Percentiles rank a stretch among this genome's conserved stretches.
Conservation (phyloP, 2,797 vertebrate genomes). For the Falco naumanni region DNA sequence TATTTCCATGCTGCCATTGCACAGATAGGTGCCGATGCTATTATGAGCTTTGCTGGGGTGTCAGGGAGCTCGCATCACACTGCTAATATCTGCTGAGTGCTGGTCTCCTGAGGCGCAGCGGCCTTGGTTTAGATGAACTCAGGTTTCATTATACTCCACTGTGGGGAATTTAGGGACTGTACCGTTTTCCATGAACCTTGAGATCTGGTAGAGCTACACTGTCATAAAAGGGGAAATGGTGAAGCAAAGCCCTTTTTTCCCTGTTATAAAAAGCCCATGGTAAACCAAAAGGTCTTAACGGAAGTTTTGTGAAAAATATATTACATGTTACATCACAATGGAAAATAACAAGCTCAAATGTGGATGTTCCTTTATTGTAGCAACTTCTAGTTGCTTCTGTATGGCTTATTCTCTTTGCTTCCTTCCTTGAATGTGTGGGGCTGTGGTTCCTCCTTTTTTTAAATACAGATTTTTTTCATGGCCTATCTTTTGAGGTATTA, state of each 20-base stretch:
- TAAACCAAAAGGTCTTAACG: neutral
- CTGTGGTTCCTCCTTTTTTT: neutral
- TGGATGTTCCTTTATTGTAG: neutral
- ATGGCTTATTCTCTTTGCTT: neutral
- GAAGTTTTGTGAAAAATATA: neutral
- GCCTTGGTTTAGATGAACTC: neutral
- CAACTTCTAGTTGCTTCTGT: neutral
- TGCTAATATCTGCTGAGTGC: neutral
- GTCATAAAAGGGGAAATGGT: neutral
- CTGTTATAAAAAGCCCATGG: rapidly evolving
- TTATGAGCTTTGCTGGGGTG: neutral
- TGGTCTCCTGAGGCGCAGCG: neutral
- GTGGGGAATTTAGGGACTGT: neutral
- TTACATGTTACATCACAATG: neutral
- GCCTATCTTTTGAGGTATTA: neutral
- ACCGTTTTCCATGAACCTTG: neutral
- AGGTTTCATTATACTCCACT: neutral
- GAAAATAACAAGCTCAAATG: neutral
- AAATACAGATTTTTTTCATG: neutral
- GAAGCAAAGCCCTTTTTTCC: neutral
- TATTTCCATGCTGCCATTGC: neutral
- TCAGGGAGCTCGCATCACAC: neutral
- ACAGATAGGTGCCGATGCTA: neutral
- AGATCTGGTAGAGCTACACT: neutral
- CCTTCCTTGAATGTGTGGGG: neutral